Percentiles rank a stretch among this genome's conserved stretches.
Conservation (phyloP, 2,888 invertebrate genomes). For the Eledona agricola region DNA sequence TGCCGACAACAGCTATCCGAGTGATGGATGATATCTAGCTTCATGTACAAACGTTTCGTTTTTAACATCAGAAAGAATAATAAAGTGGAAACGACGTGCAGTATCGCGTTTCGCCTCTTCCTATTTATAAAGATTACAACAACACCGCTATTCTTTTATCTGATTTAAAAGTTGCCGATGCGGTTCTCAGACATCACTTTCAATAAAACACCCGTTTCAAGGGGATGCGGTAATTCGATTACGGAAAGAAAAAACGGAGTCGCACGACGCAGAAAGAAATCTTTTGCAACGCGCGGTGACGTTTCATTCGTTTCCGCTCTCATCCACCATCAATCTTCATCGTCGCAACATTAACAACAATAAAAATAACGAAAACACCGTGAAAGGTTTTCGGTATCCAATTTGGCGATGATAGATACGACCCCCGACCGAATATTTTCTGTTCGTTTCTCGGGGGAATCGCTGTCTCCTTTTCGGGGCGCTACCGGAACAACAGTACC, state of each 20-base stretch:
- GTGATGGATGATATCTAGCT: slow-evolving; percentile 28
- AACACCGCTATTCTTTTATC: slow-evolving; percentile 7
- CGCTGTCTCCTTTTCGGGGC: too few species aligned
- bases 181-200: slow-evolving; percentile 25
- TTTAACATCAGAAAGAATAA: slow-evolving; percentile 22
- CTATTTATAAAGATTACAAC: slow-evolving; percentile 12
- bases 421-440: slow-evolving; percentile 38
- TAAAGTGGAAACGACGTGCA: neutral
- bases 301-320: slow-evolving; percentile 28
- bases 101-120: slow-evolving; percentile 1
- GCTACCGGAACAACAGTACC: too few species aligned
- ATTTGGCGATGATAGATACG: slow-evolving; percentile 42
- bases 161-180: slow-evolving; percentile 13
- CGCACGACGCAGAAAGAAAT: slow-evolving; percentile 30
- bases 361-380: slow-evolving; percentile 32
- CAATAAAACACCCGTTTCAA: slow-evolving; percentile 18
- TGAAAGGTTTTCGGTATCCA: slow-evolving; percentile 43
- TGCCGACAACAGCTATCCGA: slow-evolving; percentile 25
- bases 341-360: slow-evolving; percentile 41
- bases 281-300: slow-evolving; percentile 27
- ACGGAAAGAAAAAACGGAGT: slow-evolving; percentile 9
- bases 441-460: slow-evolving; percentile 1
- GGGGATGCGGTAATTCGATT: slow-evolving; percentile 27
- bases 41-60: too few species aligned
- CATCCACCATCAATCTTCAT: slow-evolving; percentile 46